A percentile compares a stretch with the other conserved stretches of the same genome.
phyloP scores from a whole-genome alignment of 2,888 invertebrate genomes.

The Tortricodes alternella region DNA sequence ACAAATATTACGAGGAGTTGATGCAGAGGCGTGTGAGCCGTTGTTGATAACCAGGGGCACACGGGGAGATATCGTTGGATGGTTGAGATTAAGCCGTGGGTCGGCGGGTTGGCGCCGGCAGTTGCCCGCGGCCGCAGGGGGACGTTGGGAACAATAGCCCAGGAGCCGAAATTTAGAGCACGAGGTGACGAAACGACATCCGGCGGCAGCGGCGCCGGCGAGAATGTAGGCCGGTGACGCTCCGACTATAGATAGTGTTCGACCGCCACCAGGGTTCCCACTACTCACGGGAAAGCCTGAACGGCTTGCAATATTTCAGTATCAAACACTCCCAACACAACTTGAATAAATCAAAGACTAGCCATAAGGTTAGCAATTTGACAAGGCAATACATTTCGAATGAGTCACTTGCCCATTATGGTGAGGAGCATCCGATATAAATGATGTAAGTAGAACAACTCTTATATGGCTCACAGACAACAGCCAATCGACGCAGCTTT shows the following conservation, averaged over 20 bases:
- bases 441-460: slow-evolving; percentile 25
- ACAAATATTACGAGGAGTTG: slow-evolving; percentile 49
- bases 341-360: slow-evolving; percentile 16
- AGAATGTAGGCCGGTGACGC: slow-evolving; percentile 71
- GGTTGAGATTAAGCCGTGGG: slow-evolving; percentile 6
- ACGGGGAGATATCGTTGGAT: slow-evolving; percentile 12
- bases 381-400: slow-evolving; percentile 11
- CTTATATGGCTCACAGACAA: slow-evolving; percentile 24
- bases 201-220: slow-evolving; percentile 54
- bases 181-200: slow-evolving; percentile 64
- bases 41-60: slow-evolving; percentile 21
- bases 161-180: slow-evolving; percentile 67
- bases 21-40: slow-evolving; percentile 20
- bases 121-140: slow-evolving; percentile 36
- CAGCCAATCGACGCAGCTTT: slow-evolving; percentile 3
- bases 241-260: slow-evolving; percentile 68
- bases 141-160: slow-evolving; percentile 56
- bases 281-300: no score
- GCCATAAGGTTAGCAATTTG: slow-evolving; percentile 19
- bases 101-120: slow-evolving; percentile 38
- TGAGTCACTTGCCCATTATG: slow-evolving; percentile 22
- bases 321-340: slow-evolving; percentile 7
- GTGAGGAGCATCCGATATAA: slow-evolving; percentile 20
- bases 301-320: no score
- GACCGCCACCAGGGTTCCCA: slow-evolving; percentile 34